Conservation (phyloP, 1,140 invertebrate species). For the Capitella teleta region DNA sequence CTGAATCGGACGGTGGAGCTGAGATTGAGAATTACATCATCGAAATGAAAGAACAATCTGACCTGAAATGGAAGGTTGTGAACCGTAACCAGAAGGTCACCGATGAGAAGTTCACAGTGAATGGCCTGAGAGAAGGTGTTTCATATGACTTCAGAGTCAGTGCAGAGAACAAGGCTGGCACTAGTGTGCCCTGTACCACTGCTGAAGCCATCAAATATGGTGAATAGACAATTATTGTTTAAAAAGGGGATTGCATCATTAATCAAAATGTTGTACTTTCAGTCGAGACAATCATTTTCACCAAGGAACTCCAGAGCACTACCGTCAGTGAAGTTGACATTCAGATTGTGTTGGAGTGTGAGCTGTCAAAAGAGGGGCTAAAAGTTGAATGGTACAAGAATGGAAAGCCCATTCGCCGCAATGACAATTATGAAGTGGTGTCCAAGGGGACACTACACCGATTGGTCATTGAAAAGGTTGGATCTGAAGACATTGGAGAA, state of each 20-base stretch:
- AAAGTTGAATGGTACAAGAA: conserved; percentile 54
- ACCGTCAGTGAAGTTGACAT: conserved; percentile 16
- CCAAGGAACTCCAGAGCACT: conserved; percentile 22
- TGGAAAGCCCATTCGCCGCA: conserved; percentile 56
- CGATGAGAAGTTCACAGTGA: conserved; percentile 26
- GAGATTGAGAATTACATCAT: conserved; percentile 91
- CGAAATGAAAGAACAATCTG: conserved; percentile 79
- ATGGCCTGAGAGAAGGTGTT: conserved; percentile 74
- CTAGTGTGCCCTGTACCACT: conserved; percentile 83
- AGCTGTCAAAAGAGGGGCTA: conserved; percentile 61
- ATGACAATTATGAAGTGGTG: conserved; percentile 58
- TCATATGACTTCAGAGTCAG: conserved; percentile 95
- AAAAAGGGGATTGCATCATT: not conserved
- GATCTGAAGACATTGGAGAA: conserved; percentile 55
- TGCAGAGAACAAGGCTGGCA: conserved; percentile 91
- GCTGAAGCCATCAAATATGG: conserved; percentile 51
- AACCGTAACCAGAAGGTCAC: conserved; percentile 55
- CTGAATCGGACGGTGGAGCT: conserved; percentile 77
- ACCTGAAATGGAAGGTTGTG: conserved; percentile 41
- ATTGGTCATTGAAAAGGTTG: conserved; percentile 61
- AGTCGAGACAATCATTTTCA: conserved; percentile 27
- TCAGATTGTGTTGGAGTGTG: conserved; percentile 29
- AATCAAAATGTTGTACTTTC: conserved; percentile 9
- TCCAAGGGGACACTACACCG: conserved; percentile 59
- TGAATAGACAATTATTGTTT: not conserved